phyloP scores from a whole-genome alignment of 2,797 vertebrate genomes.

The Esox lucius region DNA sequence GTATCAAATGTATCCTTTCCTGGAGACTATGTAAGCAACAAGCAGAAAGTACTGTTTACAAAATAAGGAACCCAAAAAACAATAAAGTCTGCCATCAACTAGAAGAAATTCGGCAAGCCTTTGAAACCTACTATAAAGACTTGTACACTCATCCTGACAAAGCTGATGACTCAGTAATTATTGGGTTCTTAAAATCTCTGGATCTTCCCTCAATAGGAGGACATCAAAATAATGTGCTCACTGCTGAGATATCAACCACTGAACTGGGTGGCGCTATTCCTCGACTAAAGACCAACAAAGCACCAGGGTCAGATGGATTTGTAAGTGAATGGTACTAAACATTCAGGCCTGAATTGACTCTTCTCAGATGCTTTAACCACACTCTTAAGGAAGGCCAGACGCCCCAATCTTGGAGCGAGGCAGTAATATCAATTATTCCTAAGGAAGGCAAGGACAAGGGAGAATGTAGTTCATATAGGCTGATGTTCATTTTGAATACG shows the following conservation, averaged over 20 bases:
- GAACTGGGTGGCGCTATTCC: conserved; percentile 1
- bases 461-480: no score
- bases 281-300: conserved; percentile 10
- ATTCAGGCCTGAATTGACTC: conserved; percentile 1
- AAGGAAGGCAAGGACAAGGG: no score
- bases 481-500: no score
- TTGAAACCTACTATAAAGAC: conserved; percentile 8
- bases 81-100: background rate
- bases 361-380: conserved; percentile 6
- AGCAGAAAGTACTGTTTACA: background rate
- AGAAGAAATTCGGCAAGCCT: conserved; percentile 5
- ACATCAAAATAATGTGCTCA: conserved; percentile 4
- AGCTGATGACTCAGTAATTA: background rate
- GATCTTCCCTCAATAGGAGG: conserved; percentile 11
- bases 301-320: conserved; percentile 1
- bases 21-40: conserved; percentile 11
- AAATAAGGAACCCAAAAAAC: conserved; percentile 7
- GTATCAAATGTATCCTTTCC: no score
- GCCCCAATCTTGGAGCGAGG: no score
- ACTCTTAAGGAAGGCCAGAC: conserved; percentile 5
- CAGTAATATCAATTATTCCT: no score
- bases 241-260: background rate
- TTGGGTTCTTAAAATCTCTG: conserved; percentile 7
- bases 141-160: conserved; percentile 10
- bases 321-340: conserved; percentile 8